Conservation (phyloP, 37 sponge, comb jelly and placozoan species). For the Crambe crambe region DNA sequence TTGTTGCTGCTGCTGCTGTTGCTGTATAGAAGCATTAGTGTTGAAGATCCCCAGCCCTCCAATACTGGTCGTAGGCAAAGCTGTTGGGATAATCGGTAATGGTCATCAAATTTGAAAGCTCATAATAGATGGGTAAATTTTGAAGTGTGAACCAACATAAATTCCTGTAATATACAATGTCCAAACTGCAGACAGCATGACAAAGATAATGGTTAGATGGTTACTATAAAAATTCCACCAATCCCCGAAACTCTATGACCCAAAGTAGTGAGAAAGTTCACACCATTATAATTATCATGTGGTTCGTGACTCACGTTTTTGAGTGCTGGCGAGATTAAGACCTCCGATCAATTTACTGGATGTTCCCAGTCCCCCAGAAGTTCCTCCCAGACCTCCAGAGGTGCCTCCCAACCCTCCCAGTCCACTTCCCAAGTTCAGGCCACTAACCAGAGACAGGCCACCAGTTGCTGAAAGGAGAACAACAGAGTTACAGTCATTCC, state of each 20-base stretch:
- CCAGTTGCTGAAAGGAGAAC: conserved; percentile 1
- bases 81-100: background rate
- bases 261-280: too few relatives aligned
- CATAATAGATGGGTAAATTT: too few relatives aligned
- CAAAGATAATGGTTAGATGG: too few relatives aligned
- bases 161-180: too few relatives aligned
- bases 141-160: too few relatives aligned
- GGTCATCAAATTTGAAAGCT: background rate
- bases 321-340: conserved; percentile 25
- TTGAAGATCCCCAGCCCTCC: background rate
- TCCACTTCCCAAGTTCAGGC: conserved; percentile 10
- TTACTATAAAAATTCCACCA: too few relatives aligned
- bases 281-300: too few relatives aligned
- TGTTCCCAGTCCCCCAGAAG: background rate
- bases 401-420: too few relatives aligned
- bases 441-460: background rate
- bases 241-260: too few relatives aligned
- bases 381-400: conserved; percentile 27
- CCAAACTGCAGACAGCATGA: too few relatives aligned
- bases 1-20: conserved; percentile 17
- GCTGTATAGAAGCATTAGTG: background rate
- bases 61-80: background rate
- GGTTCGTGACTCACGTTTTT: conserved; percentile 26
- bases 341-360: conserved; percentile 19
- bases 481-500: background rate